Percentiles rank a stretch among this genome's conserved stretches.
These are phyloP conservation scores for Mimumesa dahlbomi DNA, from an alignment of 2,888 invertebrate genomes.

Conservation along the genomic window DNA sequence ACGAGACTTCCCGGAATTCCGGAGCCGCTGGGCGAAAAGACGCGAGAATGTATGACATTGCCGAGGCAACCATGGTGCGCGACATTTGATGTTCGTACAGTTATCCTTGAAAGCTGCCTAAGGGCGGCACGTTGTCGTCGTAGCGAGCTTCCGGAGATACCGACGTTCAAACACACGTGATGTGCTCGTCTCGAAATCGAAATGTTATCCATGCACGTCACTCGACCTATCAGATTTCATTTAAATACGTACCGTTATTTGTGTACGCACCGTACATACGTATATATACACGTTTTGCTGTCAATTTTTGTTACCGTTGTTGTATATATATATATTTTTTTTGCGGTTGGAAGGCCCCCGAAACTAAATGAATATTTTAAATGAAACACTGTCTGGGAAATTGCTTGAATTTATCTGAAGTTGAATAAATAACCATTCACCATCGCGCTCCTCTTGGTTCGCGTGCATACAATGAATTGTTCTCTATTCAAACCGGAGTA, in stretches of 20 bases:
- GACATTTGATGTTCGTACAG: conserved; percentile 1
- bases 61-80: conserved; percentile 13
- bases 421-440: too few species aligned
- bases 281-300: background rate
- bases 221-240: conserved; percentile 1
- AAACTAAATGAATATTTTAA: too few species aligned
- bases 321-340: too few species aligned
- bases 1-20: conserved; percentile 2
- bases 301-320: background rate
- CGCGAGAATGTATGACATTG: conserved; percentile 8
- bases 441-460: too few species aligned
- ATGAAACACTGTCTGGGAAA: too few species aligned
- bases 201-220: conserved; percentile 5
- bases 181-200: conserved; percentile 7
- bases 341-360: too few species aligned
- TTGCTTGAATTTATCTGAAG: too few species aligned
- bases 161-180: conserved; percentile 1
- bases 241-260: conserved; percentile 11
- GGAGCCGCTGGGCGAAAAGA: conserved; percentile 5
- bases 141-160: conserved; percentile 13
- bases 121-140: conserved; percentile 20
- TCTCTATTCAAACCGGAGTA: background rate
- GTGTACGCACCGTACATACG: background rate
- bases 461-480: too few species aligned
- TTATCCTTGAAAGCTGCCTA: conserved; percentile 15